Conservation (phyloP, 2,888 invertebrate genomes). For the Amphipyra tragopoginis region DNA sequence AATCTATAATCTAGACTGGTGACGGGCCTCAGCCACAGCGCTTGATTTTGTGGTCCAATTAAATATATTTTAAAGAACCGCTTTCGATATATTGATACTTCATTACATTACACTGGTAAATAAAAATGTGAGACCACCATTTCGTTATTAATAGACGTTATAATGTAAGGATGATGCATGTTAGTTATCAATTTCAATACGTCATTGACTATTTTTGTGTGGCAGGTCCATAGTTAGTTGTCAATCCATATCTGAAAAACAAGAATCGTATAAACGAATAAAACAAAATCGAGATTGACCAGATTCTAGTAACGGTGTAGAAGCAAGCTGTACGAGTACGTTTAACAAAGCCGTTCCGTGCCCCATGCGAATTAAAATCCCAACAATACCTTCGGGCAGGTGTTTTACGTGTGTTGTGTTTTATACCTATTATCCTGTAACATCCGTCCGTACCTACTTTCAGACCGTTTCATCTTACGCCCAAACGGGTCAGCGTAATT, state of each 20-base stretch:
- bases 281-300: conserved; percentile 33
- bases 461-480: conserved; percentile 87
- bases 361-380: conserved; percentile 73
- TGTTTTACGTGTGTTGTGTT: conserved; percentile 83
- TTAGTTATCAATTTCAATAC: too few species aligned
- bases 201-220: too few species aligned
- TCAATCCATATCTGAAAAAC: conserved; percentile 11
- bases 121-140: too few species aligned
- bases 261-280: conserved; percentile 20
- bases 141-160: too few species aligned
- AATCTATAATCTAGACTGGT: too few species aligned
- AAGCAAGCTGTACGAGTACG: conserved; percentile 41
- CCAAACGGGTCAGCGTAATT: conserved; percentile 88
- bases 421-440: conserved; percentile 81
- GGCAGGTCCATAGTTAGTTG: conserved; percentile 8
- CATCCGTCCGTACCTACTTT: conserved; percentile 83
- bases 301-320: conserved; percentile 20
- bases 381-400: conserved; percentile 78
- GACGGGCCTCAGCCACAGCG: too few species aligned
- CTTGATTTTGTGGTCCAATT: too few species aligned
- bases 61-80: too few species aligned
- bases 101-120: too few species aligned
- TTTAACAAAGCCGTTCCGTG: conserved; percentile 65
- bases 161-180: too few species aligned
- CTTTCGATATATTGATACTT: too few species aligned